Evolutionary conservation across 92 coral and sea anemone genomes (phyloP).

Genomic region (Chrysogorgia sp.): DNA sequence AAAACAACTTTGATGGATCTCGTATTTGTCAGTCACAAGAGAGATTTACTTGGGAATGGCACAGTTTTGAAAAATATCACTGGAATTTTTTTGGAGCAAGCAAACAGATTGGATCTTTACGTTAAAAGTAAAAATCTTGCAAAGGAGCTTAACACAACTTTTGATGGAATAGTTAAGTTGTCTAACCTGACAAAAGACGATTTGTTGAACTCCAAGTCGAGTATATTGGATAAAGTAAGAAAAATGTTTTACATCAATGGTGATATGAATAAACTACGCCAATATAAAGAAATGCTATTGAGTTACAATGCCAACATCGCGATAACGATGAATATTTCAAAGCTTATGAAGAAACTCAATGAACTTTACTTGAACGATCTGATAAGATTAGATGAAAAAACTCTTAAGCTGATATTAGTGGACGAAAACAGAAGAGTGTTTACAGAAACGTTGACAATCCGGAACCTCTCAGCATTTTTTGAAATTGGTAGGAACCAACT

Average conservation of each 20-base stretch:
- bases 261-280: not conserved
- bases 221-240: not conserved
- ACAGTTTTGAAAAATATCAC: constrained; percentile 9
- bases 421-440: constrained; percentile 5
- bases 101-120: constrained; percentile 10
- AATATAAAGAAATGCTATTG: constrained; percentile 13
- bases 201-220: constrained; percentile 1
- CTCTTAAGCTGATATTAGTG: constrained; percentile 25
- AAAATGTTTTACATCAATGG: constrained; percentile 13
- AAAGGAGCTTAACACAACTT: constrained; percentile 18
- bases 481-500: not conserved
- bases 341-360: not conserved
- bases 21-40: constrained; percentile 6
- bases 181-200: constrained; percentile 21
- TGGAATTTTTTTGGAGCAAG: not conserved
- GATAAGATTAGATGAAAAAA: constrained; percentile 8
- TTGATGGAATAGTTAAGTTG: constrained; percentile 11
- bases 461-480: constrained; percentile 30
- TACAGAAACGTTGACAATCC: constrained; percentile 4
- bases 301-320: not conserved
- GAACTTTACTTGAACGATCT: not conserved
- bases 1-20: constrained; percentile 21
- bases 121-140: constrained; percentile 7
- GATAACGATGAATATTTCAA: not conserved
- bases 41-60: constrained; percentile 4